Evolutionary conservation across 2,888 invertebrate genomes (phyloP).

Genomic region (Drosophila neutralis): DNA sequence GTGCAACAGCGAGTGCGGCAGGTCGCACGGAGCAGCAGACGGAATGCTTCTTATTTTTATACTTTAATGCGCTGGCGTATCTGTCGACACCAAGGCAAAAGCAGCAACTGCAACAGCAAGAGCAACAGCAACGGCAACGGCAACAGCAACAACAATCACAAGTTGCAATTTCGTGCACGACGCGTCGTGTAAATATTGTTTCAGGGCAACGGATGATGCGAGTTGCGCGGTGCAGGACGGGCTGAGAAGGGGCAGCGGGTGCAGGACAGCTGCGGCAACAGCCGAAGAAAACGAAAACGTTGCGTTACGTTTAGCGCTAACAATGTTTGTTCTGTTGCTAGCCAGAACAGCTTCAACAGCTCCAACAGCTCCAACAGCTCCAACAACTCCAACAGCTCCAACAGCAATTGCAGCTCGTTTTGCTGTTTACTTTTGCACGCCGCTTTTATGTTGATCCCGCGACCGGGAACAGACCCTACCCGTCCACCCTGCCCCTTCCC

Average conservation of each 20-base stretch:
- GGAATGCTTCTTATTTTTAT: slow-evolving; percentile 72
- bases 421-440: slow-evolving; percentile 73
- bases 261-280: slow-evolving; percentile 15
- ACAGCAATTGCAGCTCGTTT: slow-evolving; percentile 30
- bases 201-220: slow-evolving; percentile 55
- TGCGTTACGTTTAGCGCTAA: slow-evolving; percentile 74
- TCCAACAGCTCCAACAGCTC: slow-evolving; percentile 9
- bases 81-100: slow-evolving; percentile 71
- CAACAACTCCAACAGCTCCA: slow-evolving; percentile 4
- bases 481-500: background rate
- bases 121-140: slow-evolving; percentile 23
- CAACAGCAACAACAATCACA: slow-evolving; percentile 48
- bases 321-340: slow-evolving; percentile 79
- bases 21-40: slow-evolving; percentile 40
- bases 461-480: slow-evolving; percentile 41
- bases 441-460: slow-evolving; percentile 73
- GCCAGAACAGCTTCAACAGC: slow-evolving; percentile 25
- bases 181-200: slow-evolving; percentile 81
- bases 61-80: slow-evolving; percentile 72
- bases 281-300: slow-evolving; percentile 49
- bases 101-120: slow-evolving; percentile 26
- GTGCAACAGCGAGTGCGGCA: slow-evolving; percentile 65
- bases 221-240: background rate
- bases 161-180: slow-evolving; percentile 81
- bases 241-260: background rate